Percentiles rank a stretch among this genome's conserved stretches.
Evolutionary conservation across 2,113 vertebrate genomes (phyloP).

Genomic region (Lathamus discolor): DNA sequence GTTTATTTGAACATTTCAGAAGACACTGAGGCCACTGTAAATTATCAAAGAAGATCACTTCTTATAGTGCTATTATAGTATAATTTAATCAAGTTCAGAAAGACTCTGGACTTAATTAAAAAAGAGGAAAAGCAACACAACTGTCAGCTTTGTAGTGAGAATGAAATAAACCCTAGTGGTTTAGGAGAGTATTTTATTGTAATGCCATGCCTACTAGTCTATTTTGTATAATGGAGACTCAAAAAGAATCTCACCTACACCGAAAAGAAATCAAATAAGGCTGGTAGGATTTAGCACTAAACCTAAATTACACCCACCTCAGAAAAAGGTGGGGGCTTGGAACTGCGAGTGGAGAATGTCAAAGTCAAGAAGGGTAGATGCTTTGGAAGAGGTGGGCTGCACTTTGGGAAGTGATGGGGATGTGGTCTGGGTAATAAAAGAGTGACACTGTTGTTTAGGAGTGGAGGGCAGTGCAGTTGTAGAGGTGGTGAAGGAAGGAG

Average conservation of each 20-base stretch:
- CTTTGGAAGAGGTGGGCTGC: not conserved
- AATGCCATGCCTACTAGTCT: not conserved
- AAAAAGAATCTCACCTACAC: not conserved
- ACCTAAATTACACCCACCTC: not conserved
- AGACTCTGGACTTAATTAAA: conserved; percentile 7
- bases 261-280: not conserved
- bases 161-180: conserved; percentile 1
- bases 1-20: not conserved
- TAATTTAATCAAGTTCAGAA: conserved; percentile 14
- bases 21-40: not conserved
- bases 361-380: not conserved
- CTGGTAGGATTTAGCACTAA: not conserved
- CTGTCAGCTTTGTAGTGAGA: conserved; percentile 18
- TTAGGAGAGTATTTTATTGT: not conserved
- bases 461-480: not conserved
- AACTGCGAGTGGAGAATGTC: not conserved
- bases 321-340: not conserved
- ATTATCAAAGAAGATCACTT: not conserved
- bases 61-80: not conserved
- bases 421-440: not conserved
- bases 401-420: not conserved
- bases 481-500: not conserved
- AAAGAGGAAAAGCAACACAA: not conserved
- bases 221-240: not conserved
- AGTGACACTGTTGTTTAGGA: not conserved